Conservation (phyloP, 2,113 vertebrate genomes). For the Cynocephalus volans region DNA sequence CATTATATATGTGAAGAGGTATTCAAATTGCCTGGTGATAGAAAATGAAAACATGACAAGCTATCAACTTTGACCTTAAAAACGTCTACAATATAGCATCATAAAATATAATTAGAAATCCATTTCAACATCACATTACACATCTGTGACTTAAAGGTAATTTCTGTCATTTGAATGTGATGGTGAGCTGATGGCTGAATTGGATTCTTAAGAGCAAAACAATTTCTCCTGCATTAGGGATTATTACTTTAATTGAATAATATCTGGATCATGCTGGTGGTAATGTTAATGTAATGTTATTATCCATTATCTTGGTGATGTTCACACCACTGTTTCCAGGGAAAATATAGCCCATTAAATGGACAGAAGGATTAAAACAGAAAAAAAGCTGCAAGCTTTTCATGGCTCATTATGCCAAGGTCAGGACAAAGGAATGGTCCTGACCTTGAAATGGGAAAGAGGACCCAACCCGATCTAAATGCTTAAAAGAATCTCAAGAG, state of each 20-base stretch:
- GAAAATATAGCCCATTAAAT: slow-evolving; percentile 77
- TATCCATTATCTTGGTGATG: slow-evolving; percentile 75
- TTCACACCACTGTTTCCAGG: slow-evolving; percentile 63
- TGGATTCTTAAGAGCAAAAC: slow-evolving; percentile 81
- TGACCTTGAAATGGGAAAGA: slow-evolving; percentile 68
- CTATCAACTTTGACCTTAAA: slow-evolving; percentile 67
- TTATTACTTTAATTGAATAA: slow-evolving; percentile 84
- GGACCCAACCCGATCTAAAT: neutral
- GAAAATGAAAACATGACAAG: slow-evolving; percentile 69
- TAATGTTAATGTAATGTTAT: slow-evolving; percentile 78
- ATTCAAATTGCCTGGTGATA: slow-evolving; percentile 58
- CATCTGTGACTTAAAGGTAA: slow-evolving; percentile 78
- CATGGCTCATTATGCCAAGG: slow-evolving; percentile 71
- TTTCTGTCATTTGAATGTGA: slow-evolving; percentile 79
- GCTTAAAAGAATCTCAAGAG: slow-evolving; percentile 30
- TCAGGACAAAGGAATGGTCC: slow-evolving; percentile 60
- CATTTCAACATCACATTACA: slow-evolving; percentile 73
- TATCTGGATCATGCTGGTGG: slow-evolving; percentile 68
- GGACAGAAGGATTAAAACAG: slow-evolving; percentile 76
- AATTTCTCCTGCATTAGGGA: slow-evolving; percentile 78
- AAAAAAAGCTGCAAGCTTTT: slow-evolving; percentile 51
- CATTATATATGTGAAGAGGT: slow-evolving; percentile 60
- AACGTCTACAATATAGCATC: slow-evolving; percentile 46
- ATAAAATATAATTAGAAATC: slow-evolving; percentile 79
- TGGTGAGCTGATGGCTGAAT: slow-evolving; percentile 75